Evolutionary conservation across 2,113 vertebrate genomes (phyloP), one percentile per base, ranked within the genome.

Genomic region (Telmatochromis bifrenatus): DNA sequence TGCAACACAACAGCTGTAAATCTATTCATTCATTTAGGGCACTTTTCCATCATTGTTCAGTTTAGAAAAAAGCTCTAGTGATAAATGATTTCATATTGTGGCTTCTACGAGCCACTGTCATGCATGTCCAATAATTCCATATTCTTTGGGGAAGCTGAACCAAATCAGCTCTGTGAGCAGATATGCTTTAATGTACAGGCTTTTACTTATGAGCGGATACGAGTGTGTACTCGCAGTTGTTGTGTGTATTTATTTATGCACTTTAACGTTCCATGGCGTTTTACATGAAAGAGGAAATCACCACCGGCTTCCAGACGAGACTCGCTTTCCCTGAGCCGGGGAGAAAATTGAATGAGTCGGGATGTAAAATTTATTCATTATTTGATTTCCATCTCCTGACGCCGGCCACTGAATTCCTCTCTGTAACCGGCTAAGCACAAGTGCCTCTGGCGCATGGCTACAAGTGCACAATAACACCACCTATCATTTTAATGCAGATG

Each of bases 401-500:
- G 11, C 17, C 49, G 51, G 70, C 84, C 65, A 21, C 87, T 81
- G 87, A 92, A 75, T 89, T 81, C 77, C 86, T 62, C 6, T 19
- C 79, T 85, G 35, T 37, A 88, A 83, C 90, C 51, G 83, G 88
- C 84, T 77, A 51, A 81, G 56, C 85, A 89, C 3, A 28, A 90
- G 84, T 55, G 88, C 77, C 88, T 23, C 75, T 31, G 87, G 87
- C 70, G 70, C 90, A 75, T 60, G 91, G 80, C 94, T 81, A 9
- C 93, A 92, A 94, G 90, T 92, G 89, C 91, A 92, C 87, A 93
- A 85, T 90, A 94, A 96, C 90, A 94, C 90, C 2, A 84, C 93
- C 93, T 94, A 93, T 96, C 54, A n/a, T 90, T 95, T 93, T 93
- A 93, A 90, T 96, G 92, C 93, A 95, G 94, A 95, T 96, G 93